Conservation (phyloP, 2,797 vertebrate species). For the Enteromius argenteus region DNA sequence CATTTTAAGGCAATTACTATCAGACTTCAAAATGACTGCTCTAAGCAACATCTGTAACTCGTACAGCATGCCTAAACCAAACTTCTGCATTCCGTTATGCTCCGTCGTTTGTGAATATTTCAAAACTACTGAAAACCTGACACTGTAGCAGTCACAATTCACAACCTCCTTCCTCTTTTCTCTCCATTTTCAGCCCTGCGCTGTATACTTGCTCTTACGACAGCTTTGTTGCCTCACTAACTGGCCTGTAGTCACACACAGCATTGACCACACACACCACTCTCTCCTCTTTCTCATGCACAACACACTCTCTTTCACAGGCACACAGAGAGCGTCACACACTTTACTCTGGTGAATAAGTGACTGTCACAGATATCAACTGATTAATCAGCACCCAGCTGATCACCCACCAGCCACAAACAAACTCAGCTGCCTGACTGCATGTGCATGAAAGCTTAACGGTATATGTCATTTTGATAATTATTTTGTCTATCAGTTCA, state of each 20-base stretch:
- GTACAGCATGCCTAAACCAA: background rate
- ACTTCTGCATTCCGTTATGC: background rate
- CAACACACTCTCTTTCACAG: slow-evolving; percentile 44
- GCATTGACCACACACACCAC: slow-evolving; percentile 17
- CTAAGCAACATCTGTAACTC: background rate
- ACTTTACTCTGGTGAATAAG: slow-evolving; percentile 44
- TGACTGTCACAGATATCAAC: slow-evolving; percentile 39
- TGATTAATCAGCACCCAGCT: slow-evolving; percentile 29
- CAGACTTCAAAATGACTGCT: background rate
- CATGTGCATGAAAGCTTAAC: background rate
- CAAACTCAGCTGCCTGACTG: background rate
- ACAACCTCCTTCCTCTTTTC: slow-evolving; percentile 9
- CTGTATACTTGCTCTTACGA: background rate
- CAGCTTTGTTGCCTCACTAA: slow-evolving; percentile 7
- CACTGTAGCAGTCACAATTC: slow-evolving; percentile 10
- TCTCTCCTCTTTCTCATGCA: slow-evolving; percentile 28
- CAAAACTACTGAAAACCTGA: slow-evolving; percentile 5
- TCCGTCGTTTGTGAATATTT: background rate
- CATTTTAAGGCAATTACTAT: background rate
- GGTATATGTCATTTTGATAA: background rate
- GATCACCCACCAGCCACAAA: background rate
- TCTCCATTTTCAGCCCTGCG: background rate
- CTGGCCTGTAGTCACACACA: background rate
- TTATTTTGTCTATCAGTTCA: background rate
- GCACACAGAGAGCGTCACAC: slow-evolving; percentile 45